phyloP scores from a whole-genome alignment of 2,113 vertebrate genomes.

The Sphaerodactylus townsendi region DNA sequence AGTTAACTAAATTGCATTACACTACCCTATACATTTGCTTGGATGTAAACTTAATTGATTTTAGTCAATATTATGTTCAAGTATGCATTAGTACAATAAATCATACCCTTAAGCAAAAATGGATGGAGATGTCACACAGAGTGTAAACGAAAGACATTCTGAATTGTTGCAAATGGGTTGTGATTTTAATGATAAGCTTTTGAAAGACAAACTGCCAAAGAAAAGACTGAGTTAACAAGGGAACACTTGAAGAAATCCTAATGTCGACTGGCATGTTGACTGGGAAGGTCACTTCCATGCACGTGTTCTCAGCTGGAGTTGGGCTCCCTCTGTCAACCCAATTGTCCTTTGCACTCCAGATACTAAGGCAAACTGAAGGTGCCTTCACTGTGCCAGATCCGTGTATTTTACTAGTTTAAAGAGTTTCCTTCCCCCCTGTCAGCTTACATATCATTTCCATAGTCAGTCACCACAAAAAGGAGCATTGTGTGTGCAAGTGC shows the following conservation, averaged over 20 bases:
- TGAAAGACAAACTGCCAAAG: conserved; percentile 67
- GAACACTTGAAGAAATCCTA: conserved; percentile 70
- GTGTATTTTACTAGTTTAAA: conserved; percentile 38
- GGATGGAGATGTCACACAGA: neutral
- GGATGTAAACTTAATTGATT: neutral
- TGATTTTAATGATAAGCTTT: conserved; percentile 56
- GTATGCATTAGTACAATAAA: too few species aligned
- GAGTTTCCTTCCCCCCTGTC: conserved; percentile 33
- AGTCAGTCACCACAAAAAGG: conserved; percentile 3
- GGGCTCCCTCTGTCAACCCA: conserved; percentile 69
- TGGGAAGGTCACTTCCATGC: conserved; percentile 75
- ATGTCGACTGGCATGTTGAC: conserved; percentile 70
- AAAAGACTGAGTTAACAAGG: conserved; percentile 72
- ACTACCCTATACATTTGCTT: neutral
- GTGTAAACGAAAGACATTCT: conserved; percentile 56
- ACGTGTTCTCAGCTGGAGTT: conserved; percentile 75
- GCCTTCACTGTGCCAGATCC: conserved; percentile 56
- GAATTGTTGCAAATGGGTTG: conserved; percentile 59
- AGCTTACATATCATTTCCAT: conserved; percentile 38
- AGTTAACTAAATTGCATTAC: conserved; percentile 20
- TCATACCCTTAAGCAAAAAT: neutral
- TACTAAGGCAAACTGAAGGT: conserved; percentile 65
- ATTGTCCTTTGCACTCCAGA: conserved; percentile 72
- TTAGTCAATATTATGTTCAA: neutral
- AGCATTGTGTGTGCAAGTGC: neutral